Conservation (phyloP, 2,797 vertebrate genomes). For the Alauda arvensis region DNA sequence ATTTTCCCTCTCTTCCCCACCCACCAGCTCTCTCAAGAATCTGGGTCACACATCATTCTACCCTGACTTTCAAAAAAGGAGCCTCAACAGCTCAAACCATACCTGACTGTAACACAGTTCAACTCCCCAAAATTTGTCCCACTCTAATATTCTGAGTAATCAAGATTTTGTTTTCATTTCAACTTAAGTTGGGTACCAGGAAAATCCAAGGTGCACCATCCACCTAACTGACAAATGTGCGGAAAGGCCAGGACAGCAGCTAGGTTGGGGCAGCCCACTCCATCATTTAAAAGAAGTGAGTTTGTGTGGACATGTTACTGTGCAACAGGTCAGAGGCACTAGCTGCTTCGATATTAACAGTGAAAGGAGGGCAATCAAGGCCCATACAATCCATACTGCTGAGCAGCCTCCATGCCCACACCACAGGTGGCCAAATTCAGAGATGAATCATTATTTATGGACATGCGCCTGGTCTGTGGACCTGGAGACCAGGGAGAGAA, state of each 20-base stretch:
- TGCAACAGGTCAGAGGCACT: accelerated
- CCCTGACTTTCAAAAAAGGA: not conserved
- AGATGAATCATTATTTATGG: not conserved
- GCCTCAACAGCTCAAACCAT: not conserved
- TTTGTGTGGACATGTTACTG: not conserved
- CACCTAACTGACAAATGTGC: accelerated
- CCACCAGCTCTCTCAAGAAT: not conserved
- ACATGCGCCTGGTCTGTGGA: accelerated
- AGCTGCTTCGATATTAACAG: accelerated
- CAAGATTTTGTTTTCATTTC: not conserved
- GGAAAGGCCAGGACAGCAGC: not conserved
- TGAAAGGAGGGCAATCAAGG: not conserved
- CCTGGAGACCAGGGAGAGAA: not conserved
- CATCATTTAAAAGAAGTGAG: not conserved
- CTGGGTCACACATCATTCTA: not conserved
- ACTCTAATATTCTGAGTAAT: not conserved
- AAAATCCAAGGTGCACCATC: not conserved
- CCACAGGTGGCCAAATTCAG: not conserved
- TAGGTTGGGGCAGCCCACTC: not conserved
- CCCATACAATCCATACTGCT: accelerated
- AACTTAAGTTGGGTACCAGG: accelerated
- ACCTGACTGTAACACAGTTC: not conserved
- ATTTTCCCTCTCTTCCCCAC: not conserved
- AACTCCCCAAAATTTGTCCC: not conserved
- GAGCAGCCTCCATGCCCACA: accelerated